Conservation (phyloP, 2,888 invertebrate species). For the Vanessa cardui region DNA sequence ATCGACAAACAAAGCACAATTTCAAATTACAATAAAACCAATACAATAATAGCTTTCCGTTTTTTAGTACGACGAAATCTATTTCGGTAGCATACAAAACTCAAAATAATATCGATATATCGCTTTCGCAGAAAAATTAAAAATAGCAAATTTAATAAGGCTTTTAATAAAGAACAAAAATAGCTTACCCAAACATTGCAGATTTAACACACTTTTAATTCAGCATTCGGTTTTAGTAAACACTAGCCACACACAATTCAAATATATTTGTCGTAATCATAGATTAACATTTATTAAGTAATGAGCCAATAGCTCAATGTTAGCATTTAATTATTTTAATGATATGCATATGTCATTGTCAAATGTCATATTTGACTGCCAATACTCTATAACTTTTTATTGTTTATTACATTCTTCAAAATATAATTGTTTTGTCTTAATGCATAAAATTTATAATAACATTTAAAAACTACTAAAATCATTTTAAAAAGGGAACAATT, state of each 20-base stretch:
- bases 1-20: not conserved
- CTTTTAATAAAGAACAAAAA: slow-evolving; percentile 24
- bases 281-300: slow-evolving; percentile 29
- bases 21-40: not conserved
- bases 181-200: slow-evolving; percentile 40
- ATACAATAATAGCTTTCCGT: not conserved
- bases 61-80: slow-evolving; percentile 11
- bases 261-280: slow-evolving; percentile 24
- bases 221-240: slow-evolving; percentile 16
- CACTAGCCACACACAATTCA: slow-evolving; percentile 24
- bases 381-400: not conserved
- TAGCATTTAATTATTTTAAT: slow-evolving; percentile 23
- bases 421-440: too few species aligned
- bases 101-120: slow-evolving; percentile 3
- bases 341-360: slow-evolving; percentile 11
- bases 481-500: too few species aligned
- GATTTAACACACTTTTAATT: slow-evolving; percentile 16
- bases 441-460: too few species aligned
- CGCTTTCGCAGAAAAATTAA: slow-evolving; percentile 16
- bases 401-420: not conserved
- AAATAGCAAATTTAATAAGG: slow-evolving; percentile 19
- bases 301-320: slow-evolving; percentile 22
- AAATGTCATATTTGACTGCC: not conserved
- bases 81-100: slow-evolving; percentile 1
- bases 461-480: too few species aligned